Conservation (phyloP, 2,888 invertebrate genomes). For the Cheilosia vulpina region DNA sequence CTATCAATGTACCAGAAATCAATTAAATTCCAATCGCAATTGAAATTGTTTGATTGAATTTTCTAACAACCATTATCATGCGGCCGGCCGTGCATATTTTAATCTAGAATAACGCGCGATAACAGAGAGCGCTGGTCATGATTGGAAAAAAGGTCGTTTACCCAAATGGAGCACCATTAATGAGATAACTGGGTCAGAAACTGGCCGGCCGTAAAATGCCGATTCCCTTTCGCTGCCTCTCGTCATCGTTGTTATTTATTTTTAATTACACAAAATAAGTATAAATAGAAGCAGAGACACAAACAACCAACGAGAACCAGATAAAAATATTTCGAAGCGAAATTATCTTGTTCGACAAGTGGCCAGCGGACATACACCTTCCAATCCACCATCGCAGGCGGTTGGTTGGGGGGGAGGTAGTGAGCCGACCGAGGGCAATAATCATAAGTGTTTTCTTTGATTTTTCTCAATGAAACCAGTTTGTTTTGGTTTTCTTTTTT, state of each 20-base stretch:
- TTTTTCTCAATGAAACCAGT: slow-evolving; percentile 65
- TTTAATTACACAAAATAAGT: slow-evolving; percentile 67
- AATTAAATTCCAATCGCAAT: slow-evolving; percentile 36
- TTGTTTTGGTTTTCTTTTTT: slow-evolving; percentile 6
- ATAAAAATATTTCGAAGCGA: slow-evolving; percentile 58
- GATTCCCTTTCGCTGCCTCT: slow-evolving; percentile 8
- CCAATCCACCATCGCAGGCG: too few relatives aligned
- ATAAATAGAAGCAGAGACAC: slow-evolving; percentile 57
- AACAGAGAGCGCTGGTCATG: neutral
- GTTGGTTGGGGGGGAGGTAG: neutral
- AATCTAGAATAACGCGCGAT: slow-evolving; percentile 29
- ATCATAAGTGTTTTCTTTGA: slow-evolving; percentile 47
- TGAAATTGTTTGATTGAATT: slow-evolving; percentile 31
- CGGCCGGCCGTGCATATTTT: neutral
- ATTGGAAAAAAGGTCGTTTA: slow-evolving; percentile 51
- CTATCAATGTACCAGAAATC: neutral
- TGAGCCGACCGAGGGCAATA: slow-evolving; percentile 6
- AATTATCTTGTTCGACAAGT: slow-evolving; percentile 65
- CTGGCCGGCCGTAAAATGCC: slow-evolving; percentile 24
- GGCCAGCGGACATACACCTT: slow-evolving; percentile 8
- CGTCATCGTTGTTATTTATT: slow-evolving; percentile 44
- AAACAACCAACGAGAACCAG: slow-evolving; percentile 14
- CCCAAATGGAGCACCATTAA: slow-evolving; percentile 62
- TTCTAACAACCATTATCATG: neutral
- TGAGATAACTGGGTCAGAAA: slow-evolving; percentile 68